Conservation (phyloP, 2,797 vertebrate species). For the Karalla daura region DNA sequence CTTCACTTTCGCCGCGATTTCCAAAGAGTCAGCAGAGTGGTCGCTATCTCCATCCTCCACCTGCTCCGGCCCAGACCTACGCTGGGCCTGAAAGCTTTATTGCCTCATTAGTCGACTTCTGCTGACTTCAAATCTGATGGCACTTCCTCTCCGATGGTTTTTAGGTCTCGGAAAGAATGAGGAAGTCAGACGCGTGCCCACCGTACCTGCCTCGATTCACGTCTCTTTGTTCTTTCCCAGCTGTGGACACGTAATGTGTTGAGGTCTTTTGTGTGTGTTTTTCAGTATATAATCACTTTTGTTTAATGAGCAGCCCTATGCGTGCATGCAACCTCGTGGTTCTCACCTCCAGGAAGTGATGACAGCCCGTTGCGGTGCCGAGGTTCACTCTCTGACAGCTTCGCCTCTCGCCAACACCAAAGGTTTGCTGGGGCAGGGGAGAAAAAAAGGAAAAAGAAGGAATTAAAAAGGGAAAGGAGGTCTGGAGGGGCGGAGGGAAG, state of each 20-base stretch:
- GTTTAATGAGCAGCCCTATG: constrained; percentile 41
- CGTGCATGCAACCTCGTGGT: constrained; percentile 31
- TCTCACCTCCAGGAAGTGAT: constrained; percentile 62
- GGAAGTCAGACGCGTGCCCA: too few species aligned
- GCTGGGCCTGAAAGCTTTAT: neutral
- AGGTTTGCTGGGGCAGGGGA: constrained; percentile 4
- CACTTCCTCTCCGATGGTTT: too few species aligned
- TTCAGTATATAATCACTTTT: neutral
- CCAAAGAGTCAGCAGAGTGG: constrained; percentile 31
- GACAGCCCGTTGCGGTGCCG: constrained; percentile 43
- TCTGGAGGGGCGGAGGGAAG: neutral
- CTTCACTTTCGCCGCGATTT: neutral
- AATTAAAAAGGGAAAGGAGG: too few species aligned
- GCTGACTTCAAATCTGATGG: too few species aligned
- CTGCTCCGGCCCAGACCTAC: constrained; percentile 17
- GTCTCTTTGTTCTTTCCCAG: too few species aligned
- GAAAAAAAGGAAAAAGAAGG: too few species aligned
- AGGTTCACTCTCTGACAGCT: constrained; percentile 23
- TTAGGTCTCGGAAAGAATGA: too few species aligned
- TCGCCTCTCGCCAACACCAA: constrained; percentile 38
- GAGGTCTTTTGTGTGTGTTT: too few species aligned
- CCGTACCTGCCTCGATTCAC: too few species aligned
- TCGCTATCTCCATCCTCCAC: constrained; percentile 13
- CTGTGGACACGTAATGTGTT: too few species aligned
- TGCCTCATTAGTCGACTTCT: constrained; percentile 7